Conservation (phyloP, 1,140 invertebrate species). For the Drosophila fuyamai region DNA sequence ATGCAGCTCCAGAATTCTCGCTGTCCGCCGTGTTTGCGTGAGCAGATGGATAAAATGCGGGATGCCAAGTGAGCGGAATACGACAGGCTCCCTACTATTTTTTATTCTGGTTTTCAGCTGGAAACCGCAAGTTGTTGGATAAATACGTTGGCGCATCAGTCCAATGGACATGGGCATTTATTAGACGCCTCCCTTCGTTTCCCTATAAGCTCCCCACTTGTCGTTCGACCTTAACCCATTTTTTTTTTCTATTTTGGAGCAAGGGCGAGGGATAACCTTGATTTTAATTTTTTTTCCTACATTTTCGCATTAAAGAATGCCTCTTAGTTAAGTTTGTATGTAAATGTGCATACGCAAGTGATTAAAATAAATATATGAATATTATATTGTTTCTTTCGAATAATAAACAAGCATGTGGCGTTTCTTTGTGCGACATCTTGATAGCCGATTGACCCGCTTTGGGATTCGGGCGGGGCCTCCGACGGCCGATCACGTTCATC, state of each 20-base stretch:
- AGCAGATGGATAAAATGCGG: neutral
- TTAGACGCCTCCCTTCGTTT: constrained; percentile 4
- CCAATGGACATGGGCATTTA: constrained; percentile 10
- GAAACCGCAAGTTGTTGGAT: constrained; percentile 3
- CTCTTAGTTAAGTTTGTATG: constrained; percentile 12
- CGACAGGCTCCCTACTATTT: neutral
- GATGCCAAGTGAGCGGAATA: constrained; percentile 3
- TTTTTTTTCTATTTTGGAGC: neutral
- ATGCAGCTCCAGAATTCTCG: constrained; percentile 28
- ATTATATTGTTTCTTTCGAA: constrained; percentile 1
- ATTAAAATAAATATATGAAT: constrained; percentile 24
- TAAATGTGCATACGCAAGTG: constrained; percentile 20
- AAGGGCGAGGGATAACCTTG: neutral
- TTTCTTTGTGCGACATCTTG: neutral
- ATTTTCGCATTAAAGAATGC: neutral
- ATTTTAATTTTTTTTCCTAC: neutral
- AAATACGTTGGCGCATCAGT: neutral
- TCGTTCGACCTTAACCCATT: neutral
- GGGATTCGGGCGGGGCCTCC: neutral
- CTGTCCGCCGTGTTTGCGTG: constrained; percentile 42
- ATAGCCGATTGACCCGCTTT: neutral
- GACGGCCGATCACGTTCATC: neutral
- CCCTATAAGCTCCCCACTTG: neutral
- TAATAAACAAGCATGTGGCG: no score
- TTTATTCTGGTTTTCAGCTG: neutral